Base-by-base conservation (phyloP, 2,888 invertebrate species). In the Zygaena filipendulae region DNA sequence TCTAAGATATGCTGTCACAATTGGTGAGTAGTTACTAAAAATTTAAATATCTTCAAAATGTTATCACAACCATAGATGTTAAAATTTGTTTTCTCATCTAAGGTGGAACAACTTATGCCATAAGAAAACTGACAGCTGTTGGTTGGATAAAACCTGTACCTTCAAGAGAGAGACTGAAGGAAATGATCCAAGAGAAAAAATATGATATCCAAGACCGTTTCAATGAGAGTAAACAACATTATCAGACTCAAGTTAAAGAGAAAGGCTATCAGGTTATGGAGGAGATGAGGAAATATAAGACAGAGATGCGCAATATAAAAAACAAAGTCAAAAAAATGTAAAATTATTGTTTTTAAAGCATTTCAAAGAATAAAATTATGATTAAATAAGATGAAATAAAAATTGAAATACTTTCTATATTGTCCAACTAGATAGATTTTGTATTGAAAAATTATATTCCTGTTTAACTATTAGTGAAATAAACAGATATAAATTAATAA, bases 61-160 rank as follows among this genome's bases (percentile, higher is more conserved):
- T 21, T 3, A 8, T 12, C 8, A 13, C n/a, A 10, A 7, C 9
- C 9, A 4, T 23, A 3, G 20, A 29, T 14, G 16, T 9, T 4
- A 18, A 23, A 11, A 3, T 18, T 35, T n/a, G n/a, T 30, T 9
- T 23, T 38, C 36, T 38, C 33, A 26, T 62, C 67, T 12, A 44
- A 90, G 92, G 91, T 43, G 92, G 92, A 23, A 95, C 96, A 11
- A 95, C 95, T 10, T 64, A 90, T 54, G 86, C 91, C 4, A 95
- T 96, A 32, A 92, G 85, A 48, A 90, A 88, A 51, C 77, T 97
- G 40, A 88, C 86, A 44, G 83, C 84, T 46, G 82, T 86, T 58
- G 96, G 96, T 26, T 88, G 88, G 60, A 90, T 95, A 34, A 89
- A 88, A 57, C 91, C 92, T n/a, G 87, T 91, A 16, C 89, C 91